Conservation (phyloP, 2,113 vertebrate genomes). For the Phycodurus eques region DNA sequence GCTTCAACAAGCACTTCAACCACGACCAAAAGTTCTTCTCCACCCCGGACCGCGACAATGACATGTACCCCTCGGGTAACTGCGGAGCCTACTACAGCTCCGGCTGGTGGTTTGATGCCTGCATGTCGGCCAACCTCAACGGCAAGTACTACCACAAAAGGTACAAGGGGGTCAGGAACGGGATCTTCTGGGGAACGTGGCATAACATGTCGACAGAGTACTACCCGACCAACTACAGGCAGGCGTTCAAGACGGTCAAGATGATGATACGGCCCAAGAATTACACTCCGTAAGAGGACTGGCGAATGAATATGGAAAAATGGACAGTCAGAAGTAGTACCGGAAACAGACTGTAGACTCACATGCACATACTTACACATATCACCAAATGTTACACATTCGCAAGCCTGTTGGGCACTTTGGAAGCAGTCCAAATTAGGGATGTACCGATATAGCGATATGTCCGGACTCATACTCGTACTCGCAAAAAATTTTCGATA, state of each 20-base stretch:
- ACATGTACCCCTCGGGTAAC: slow-evolving; percentile 87
- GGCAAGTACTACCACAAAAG: slow-evolving; percentile 92
- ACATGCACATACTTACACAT: slow-evolving; percentile 39
- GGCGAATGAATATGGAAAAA: slow-evolving; percentile 3
- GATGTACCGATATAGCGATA: not conserved
- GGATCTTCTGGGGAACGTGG: slow-evolving; percentile 98
- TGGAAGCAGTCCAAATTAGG: not conserved
- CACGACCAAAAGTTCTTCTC: slow-evolving; percentile 93
- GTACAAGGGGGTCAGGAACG: slow-evolving; percentile 90
- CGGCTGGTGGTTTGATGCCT: slow-evolving; percentile 98
- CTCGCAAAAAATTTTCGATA: not conserved
- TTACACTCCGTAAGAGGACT: slow-evolving; percentile 75
- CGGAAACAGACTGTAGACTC: slow-evolving; percentile 15
- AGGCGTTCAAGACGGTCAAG: slow-evolving; percentile 86
- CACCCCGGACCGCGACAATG: slow-evolving; percentile 91
- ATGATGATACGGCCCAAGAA: slow-evolving; percentile 95
- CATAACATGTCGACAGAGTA: slow-evolving; percentile 75
- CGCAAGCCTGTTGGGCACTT: slow-evolving; percentile 16
- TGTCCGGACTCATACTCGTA: no score
- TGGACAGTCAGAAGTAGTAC: slow-evolving; percentile 3
- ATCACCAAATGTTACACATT: slow-evolving; percentile 12
- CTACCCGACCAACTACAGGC: slow-evolving; percentile 80
- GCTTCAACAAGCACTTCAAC: slow-evolving; percentile 84
- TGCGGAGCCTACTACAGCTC: slow-evolving; percentile 91
- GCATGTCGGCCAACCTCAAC: slow-evolving; percentile 95